These are phyloP conservation scores for Zenarchopterus dispar DNA, from an alignment of 2,797 vertebrate species.

Conservation along the genomic window DNA sequence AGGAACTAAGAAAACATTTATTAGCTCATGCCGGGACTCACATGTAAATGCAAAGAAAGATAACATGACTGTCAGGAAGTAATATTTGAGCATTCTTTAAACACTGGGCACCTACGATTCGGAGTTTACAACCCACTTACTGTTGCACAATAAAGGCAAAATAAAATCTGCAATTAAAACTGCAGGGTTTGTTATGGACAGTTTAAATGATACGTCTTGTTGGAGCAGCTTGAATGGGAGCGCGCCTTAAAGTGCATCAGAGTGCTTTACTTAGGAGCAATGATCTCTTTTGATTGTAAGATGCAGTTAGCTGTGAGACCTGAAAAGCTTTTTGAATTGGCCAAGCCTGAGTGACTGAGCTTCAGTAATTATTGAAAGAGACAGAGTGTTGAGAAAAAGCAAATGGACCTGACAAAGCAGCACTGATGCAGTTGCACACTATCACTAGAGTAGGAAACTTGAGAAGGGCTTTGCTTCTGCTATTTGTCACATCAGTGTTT, in stretches of 20 bases:
- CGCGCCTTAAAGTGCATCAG: conserved; percentile 30
- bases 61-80: neutral
- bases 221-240: conserved; percentile 20
- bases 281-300: conserved; percentile 50
- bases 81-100: neutral
- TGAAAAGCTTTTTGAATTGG: conserved; percentile 69
- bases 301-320: conserved; percentile 41
- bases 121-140: no score
- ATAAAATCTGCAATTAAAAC: neutral
- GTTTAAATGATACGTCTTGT: conserved; percentile 37
- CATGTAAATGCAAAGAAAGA: neutral
- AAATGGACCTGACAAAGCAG: conserved; percentile 53
- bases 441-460: conserved; percentile 30
- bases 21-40: neutral
- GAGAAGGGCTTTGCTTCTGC: neutral
- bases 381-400: conserved; percentile 42
- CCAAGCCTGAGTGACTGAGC: conserved; percentile 52
- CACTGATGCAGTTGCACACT: conserved; percentile 23
- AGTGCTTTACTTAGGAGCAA: conserved; percentile 51
- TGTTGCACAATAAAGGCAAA: no score
- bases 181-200: neutral
- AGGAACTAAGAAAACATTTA: neutral
- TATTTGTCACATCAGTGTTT: no score
- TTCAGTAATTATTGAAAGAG: conserved; percentile 65
- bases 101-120: no score